phyloP scores from a whole-genome alignment of 2,888 invertebrate genomes.

The Auanema freiburgensis region DNA sequence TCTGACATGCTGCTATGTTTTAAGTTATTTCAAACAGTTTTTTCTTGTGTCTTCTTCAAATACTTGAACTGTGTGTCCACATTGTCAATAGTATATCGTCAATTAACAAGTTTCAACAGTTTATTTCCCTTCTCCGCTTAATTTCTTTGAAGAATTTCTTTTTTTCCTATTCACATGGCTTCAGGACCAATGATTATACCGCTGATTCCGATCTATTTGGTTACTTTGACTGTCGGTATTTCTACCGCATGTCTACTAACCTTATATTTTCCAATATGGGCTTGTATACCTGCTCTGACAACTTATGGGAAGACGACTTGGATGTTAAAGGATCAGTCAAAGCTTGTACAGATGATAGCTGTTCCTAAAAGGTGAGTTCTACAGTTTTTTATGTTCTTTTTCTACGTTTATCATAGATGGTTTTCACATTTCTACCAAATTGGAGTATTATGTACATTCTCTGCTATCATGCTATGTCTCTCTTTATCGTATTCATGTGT shows the following conservation, averaged over 20 bases:
- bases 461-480: conserved; percentile 9
- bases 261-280: conserved; percentile 28
- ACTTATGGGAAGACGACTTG: conserved; percentile 44
- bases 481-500: conserved; percentile 11
- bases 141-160: too few relatives aligned
- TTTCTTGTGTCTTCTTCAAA: too few relatives aligned
- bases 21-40: too few relatives aligned
- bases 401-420: conserved; percentile 38
- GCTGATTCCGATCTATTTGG: conserved; percentile 33
- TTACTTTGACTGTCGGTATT: conserved; percentile 31
- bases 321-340: conserved; percentile 25
- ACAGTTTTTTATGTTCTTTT: background rate
- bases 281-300: conserved; percentile 37
- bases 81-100: too few relatives aligned
- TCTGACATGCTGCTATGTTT: too few relatives aligned
- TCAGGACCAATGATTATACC: conserved; percentile 3
- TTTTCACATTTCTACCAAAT: conserved; percentile 52
- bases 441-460: conserved; percentile 17
- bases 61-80: too few relatives aligned
- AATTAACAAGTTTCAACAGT: too few relatives aligned
- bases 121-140: too few relatives aligned
- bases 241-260: conserved; percentile 36
- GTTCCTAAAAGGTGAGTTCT: conserved; percentile 45
- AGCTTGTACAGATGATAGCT: conserved; percentile 31
- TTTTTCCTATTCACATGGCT: too few relatives aligned